These are phyloP conservation scores for Nasua narica DNA, from an alignment of 2,797 vertebrate genomes.

Conservation along the genomic window DNA sequence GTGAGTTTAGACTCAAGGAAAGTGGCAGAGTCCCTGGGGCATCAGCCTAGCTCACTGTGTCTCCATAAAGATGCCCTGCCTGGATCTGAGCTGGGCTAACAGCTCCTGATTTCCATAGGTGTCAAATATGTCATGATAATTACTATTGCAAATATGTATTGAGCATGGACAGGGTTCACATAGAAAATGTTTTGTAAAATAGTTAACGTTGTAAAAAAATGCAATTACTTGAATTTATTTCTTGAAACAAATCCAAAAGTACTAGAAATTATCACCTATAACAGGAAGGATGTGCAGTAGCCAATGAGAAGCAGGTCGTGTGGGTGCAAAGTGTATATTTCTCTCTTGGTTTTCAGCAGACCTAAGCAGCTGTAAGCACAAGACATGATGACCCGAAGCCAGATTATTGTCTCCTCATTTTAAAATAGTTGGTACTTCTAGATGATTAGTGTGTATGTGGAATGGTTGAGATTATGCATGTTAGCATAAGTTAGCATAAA, in stretches of 20 bases:
- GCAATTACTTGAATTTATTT: constrained; percentile 67
- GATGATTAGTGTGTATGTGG: background rate
- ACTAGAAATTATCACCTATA: constrained; percentile 29
- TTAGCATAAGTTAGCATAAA: too few relatives aligned
- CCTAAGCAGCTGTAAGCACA: background rate
- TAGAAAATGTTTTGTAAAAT: constrained; percentile 62
- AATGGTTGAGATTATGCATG: background rate
- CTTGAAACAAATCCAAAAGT: constrained; percentile 61
- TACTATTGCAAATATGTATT: constrained; percentile 57
- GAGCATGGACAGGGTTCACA: constrained; percentile 34
- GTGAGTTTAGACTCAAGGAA: background rate
- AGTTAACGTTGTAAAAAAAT: constrained; percentile 65
- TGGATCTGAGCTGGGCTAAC: background rate
- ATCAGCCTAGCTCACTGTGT: background rate
- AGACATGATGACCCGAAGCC: background rate
- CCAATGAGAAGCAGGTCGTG: background rate
- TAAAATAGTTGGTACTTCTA: constrained; percentile 2
- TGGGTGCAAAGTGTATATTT: background rate
- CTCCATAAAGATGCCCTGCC: background rate
- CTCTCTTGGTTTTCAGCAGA: background rate
- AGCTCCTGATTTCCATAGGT: constrained; percentile 4
- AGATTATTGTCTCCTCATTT: background rate
- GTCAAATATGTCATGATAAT: constrained; percentile 64
- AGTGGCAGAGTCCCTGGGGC: background rate
- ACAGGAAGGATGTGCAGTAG: background rate